Percentiles rank a stretch among this genome's conserved stretches.
These are phyloP conservation scores for Rhabdomys pumilio DNA, from an alignment of 2,797 vertebrate genomes.

Conservation along the genomic window DNA sequence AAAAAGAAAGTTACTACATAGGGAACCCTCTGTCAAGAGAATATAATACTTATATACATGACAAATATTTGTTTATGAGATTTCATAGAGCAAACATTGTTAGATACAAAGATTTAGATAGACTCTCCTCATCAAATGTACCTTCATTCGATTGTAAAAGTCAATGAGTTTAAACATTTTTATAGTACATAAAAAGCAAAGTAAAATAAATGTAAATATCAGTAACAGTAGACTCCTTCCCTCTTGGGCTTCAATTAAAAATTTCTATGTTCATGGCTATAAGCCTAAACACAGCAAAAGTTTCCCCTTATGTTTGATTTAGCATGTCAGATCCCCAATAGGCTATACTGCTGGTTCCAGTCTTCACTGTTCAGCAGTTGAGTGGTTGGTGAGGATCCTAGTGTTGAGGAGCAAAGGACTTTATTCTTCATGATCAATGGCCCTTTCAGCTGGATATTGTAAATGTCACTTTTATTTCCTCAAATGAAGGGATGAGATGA, in stretches of 20 bases:
- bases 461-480: not conserved
- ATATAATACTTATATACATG: not conserved
- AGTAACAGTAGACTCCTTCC: not conserved
- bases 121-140: not conserved
- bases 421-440: slow-evolving; percentile 40
- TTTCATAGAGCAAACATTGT: not conserved
- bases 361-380: not conserved
- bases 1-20: not conserved
- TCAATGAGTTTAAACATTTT: slow-evolving; percentile 14
- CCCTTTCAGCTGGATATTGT: not conserved
- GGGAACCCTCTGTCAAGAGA: too few species aligned
- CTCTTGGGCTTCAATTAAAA: not conserved
- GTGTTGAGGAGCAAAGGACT: not conserved
- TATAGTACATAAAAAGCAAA: not conserved
- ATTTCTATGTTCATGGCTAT: not conserved
- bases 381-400: not conserved
- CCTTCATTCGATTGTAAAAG: not conserved
- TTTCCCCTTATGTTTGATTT: slow-evolving; percentile 1
- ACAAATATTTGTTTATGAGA: not conserved
- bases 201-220: not conserved
- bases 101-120: not conserved
- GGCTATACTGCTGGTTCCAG: not conserved
- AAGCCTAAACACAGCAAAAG: not conserved
- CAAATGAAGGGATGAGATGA: not conserved
- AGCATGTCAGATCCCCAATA: not conserved